Evolutionary conservation across 2,888 invertebrate genomes (phyloP), one percentile per base, ranked within the genome.

Genomic region (Epinotia nisella): DNA sequence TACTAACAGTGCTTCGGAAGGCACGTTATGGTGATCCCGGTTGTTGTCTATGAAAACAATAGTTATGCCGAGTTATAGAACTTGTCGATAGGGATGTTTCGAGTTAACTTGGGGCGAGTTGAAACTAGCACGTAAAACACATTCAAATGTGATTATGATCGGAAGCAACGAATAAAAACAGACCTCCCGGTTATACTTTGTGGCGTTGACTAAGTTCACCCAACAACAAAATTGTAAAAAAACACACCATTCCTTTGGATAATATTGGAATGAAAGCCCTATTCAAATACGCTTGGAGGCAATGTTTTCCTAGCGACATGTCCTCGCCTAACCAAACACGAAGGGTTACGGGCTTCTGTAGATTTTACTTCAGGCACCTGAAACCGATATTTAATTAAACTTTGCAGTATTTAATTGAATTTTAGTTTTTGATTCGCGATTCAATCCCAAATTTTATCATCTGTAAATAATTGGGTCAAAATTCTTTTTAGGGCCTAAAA

Each of bases 231-330:
- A 60, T 39, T 17, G 2, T 60, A 41, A 39, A 41, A 60, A 9
- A 60, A 60, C 19, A 59, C 17, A 49, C n/a, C 15, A 58, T 39
- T 17, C 59, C 39, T 41, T 60, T 11, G 19, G 19, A 41, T 19
- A 62, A 29, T 62, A 49, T 13, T 21, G 4, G 17, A 29, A 17
- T 58, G n/a, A 58, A 58, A 58, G 58, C 29, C 29, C 51, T 29
- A 35, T 29, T 64, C 51, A 64, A 51, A 51, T 19, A 51, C 51
- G 51, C 51, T 64, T 53, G 51, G 51, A 39, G 39, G 17, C 29
- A 17, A 29, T 64, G 64, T 64, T 64, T 35, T 51, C 35, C 29
- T 17, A 19, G 64, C 13, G 35, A 51, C 49, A 35, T 64, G 29
- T 13, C 64, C 7, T 17, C 51, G 29, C 64, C 51, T 64, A 51